Conservation (phyloP, 2,888 invertebrate genomes). For the Thereva nobilitata region DNA sequence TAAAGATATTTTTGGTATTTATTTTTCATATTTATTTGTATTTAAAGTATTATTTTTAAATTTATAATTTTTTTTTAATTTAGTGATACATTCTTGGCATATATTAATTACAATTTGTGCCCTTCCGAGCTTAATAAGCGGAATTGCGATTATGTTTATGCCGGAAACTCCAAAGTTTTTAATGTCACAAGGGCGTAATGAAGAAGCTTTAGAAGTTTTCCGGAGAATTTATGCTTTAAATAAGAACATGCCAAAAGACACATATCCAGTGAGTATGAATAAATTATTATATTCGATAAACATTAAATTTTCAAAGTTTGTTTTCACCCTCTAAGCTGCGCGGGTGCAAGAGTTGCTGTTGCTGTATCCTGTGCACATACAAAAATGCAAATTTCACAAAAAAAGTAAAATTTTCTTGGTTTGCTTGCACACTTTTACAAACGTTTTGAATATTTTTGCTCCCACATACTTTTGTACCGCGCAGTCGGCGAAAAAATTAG, state of each 20-base stretch:
- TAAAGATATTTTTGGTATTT: conserved; percentile 53
- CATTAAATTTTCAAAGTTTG: no score
- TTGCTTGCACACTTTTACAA: no score
- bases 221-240: conserved; percentile 68
- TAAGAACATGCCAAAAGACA: conserved; percentile 64
- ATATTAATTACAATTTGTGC: conserved; percentile 61
- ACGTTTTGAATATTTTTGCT: no score
- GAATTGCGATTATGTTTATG: conserved; percentile 63
- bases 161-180: conserved; percentile 57
- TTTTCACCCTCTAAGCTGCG: no score
- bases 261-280: conserved; percentile 65
- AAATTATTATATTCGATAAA: no score
- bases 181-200: conserved; percentile 52
- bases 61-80: background rate
- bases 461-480: no score
- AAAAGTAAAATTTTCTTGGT: no score
- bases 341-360: no score
- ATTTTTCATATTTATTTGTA: background rate
- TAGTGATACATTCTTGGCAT: conserved; percentile 61
- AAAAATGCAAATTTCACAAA: no score
- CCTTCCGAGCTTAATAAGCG: conserved; percentile 67
- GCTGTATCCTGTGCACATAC: no score
- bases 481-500: no score
- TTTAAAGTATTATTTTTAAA: background rate
- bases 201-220: conserved; percentile 49